These are phyloP conservation scores for Bergia sp. DNA, from an alignment of 92 coral and sea anemone species.

Conservation along the genomic window DNA sequence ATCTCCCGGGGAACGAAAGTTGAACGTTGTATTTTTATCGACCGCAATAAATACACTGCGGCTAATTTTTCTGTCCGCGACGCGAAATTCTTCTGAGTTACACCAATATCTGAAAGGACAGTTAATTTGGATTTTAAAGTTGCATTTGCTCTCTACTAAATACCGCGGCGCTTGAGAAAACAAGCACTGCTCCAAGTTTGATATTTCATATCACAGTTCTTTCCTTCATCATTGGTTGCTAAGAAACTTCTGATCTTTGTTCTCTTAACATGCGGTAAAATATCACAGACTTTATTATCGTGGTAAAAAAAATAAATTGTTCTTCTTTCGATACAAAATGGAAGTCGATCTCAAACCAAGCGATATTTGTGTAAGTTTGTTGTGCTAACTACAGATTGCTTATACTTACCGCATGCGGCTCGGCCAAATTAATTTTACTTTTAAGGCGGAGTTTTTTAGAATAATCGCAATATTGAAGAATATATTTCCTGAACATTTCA, in stretches of 20 bases:
- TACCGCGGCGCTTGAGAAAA: slow-evolving; percentile 23
- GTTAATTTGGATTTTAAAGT: neutral
- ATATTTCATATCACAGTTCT: slow-evolving; percentile 33
- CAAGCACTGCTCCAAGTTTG: slow-evolving; percentile 9
- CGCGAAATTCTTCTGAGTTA: neutral
- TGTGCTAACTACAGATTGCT: slow-evolving; percentile 21
- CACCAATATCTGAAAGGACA: neutral
- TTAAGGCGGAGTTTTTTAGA: slow-evolving; percentile 79
- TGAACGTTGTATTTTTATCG: slow-evolving; percentile 17
- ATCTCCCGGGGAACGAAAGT: slow-evolving; percentile 40
- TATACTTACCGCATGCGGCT: slow-evolving; percentile 49
- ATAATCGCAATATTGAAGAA: slow-evolving; percentile 63
- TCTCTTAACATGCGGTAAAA: slow-evolving; percentile 39
- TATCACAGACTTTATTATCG: slow-evolving; percentile 37
- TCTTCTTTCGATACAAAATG: slow-evolving; percentile 31
- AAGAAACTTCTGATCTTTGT: slow-evolving; percentile 44
- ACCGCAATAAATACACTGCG: neutral
- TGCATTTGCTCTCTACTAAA: slow-evolving; percentile 14
- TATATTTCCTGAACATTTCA: slow-evolving; percentile 85
- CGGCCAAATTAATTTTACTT: slow-evolving; percentile 74
- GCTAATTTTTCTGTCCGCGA: slow-evolving; percentile 9
- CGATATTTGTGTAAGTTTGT: slow-evolving; percentile 5
- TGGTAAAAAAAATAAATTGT: slow-evolving; percentile 25
- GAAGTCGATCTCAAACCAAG: slow-evolving; percentile 22
- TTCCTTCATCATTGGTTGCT: slow-evolving; percentile 43